Conservation (phyloP, 2,113 vertebrate genomes). For the Pelvicachromis taeniatus region DNA sequence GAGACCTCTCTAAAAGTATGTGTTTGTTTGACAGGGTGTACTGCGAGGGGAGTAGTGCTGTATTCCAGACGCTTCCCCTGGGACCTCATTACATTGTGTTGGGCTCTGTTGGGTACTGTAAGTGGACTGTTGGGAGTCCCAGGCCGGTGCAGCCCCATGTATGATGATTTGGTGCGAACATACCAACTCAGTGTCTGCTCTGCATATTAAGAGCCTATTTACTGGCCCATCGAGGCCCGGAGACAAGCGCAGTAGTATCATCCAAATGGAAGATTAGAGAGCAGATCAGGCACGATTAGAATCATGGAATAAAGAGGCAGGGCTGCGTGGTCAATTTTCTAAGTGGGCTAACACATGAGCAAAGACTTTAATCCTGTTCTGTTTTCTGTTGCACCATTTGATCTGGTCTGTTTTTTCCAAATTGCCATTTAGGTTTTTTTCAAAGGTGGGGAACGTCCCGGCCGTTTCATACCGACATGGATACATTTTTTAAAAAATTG, state of each 20-base stretch:
- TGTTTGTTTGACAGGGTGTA: constrained; percentile 9
- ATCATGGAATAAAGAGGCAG: constrained; percentile 31
- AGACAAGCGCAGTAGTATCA: constrained; percentile 38
- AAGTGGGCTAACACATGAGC: constrained; percentile 20
- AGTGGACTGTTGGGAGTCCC: constrained; percentile 30
- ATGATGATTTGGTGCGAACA: constrained; percentile 42
- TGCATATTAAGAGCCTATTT: constrained; percentile 65
- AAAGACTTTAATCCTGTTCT: background rate
- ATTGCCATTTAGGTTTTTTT: background rate
- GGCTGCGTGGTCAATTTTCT: constrained; percentile 37
- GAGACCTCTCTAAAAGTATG: background rate
- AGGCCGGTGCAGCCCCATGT: constrained; percentile 1
- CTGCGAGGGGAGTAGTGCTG: background rate
- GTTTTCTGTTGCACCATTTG: background rate
- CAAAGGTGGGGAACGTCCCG: background rate
- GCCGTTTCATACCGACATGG: background rate
- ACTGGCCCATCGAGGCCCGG: constrained; percentile 23
- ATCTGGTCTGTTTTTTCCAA: background rate
- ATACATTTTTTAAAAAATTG: background rate
- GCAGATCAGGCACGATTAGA: constrained; percentile 60
- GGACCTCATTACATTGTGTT: constrained; percentile 61
- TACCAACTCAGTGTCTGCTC: constrained; percentile 22
- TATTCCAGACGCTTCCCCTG: constrained; percentile 21
- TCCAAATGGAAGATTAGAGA: constrained; percentile 60
- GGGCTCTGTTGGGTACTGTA: constrained; percentile 44